Conservation (phyloP, 1,140 invertebrate genomes). For the Hycleus phaleratus region DNA sequence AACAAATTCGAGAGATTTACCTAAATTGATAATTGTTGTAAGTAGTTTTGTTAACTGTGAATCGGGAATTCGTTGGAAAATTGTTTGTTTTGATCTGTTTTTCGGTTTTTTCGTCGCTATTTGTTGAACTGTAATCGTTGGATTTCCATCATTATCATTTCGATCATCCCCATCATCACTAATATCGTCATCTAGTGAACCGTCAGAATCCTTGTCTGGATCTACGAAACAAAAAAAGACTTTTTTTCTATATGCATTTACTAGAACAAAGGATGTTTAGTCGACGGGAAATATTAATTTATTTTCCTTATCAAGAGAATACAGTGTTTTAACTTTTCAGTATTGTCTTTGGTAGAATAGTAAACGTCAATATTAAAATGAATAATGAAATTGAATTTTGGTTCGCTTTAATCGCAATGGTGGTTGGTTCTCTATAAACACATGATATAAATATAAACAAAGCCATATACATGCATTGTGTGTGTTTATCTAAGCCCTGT, state of each 20-base stretch:
- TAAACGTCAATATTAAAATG: conserved; percentile 16
- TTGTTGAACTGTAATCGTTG: not conserved
- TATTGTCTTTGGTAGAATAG: conserved; percentile 8
- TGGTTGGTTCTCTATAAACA: no score
- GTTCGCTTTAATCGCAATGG: not conserved
- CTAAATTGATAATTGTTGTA: conserved; percentile 5
- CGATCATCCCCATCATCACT: conserved; percentile 4
- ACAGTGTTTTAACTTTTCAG: not conserved
- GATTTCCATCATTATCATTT: not conserved
- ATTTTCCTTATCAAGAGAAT: no score
- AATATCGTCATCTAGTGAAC: not conserved
- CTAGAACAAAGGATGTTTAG: no score
- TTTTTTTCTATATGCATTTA: no score
- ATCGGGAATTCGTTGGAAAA: not conserved
- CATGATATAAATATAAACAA: conserved; percentile 4
- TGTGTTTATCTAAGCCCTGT: conserved; percentile 11
- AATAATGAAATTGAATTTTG: conserved; percentile 14
- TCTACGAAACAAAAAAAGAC: no score
- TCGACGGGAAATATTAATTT: no score
- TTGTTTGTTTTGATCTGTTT: not conserved
- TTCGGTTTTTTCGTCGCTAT: conserved; percentile 1
- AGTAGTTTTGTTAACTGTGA: conserved; percentile 2
- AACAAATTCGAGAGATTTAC: not conserved
- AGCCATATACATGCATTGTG: not conserved
- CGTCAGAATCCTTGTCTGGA: not conserved